Base-by-base conservation (phyloP, 1,140 invertebrate genomes). In the Pseudomyrmex dendroicus region DNA sequence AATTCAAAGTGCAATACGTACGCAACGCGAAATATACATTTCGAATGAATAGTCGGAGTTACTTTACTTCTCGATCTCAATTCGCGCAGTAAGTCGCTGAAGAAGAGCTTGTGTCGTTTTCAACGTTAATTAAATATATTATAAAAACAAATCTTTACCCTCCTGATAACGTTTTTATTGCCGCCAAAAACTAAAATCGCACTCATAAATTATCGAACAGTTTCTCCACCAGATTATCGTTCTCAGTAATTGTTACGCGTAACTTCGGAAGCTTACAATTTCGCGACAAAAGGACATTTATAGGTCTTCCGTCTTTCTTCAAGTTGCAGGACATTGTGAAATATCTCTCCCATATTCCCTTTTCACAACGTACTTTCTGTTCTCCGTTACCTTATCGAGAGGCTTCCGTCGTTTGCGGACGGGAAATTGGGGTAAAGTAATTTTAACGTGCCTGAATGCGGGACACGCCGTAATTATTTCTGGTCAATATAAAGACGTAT, bases 41-140 rank as follows among this genome's bases (percentile, higher is more conserved):
- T 59, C 52, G 54, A 72, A 61, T 80, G 70, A 80, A 12, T 22
- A 35, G 20, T 80, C 70, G 25, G 20, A 20, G 64, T 35, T 50
- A 78, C 35, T 57, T 48, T 17, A 35, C n/a, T 13, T 15, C 52
- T 50, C 64, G 66, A 48, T 46, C 44, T 15, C 66, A 25, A 59
- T 50, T 35, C 66, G 7, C 35, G 25, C 25, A 2, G 25, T 25
- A 3, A 25, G 25, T 25, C 25, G 35, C 5, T 35, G 35, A 35
- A 35, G 35, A 35, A 35, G 7, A 35, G 35, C 20, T 35, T 35
- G 7, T 7, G 35, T 7, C 35, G 35, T 5, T 35, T 35, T 35
- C 35, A 35, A 35, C 7, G 76, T 12, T 80, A 80, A 80, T 78
- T 70, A 61, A 44, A 61, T 59, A 35, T 35, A 35, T 35, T 35